Conservation (phyloP, 2,113 vertebrate species). For the Octodon degus region DNA sequence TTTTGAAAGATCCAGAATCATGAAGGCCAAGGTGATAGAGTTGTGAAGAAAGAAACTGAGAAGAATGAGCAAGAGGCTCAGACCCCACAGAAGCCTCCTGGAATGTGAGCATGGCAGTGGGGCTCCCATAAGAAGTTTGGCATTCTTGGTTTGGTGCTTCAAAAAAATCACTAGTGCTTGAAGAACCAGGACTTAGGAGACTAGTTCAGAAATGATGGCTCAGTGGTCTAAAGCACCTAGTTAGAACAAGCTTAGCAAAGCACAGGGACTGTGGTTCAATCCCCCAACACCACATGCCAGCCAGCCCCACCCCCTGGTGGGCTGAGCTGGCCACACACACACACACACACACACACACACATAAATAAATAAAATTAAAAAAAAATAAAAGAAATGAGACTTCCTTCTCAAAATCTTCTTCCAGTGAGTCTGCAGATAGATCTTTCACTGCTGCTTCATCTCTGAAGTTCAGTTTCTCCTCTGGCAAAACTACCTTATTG, state of each 20-base stretch:
- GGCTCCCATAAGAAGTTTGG: constrained; percentile 86
- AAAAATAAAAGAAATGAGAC: constrained; percentile 89
- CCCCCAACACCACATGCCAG: too few species aligned
- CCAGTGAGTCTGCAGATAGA: constrained; percentile 74
- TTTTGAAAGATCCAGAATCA: constrained; percentile 82
- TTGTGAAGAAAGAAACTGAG: constrained; percentile 91
- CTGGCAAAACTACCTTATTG: constrained; percentile 88
- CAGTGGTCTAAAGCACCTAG: too few species aligned
- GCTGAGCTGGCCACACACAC: too few species aligned
- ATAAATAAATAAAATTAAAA: too few species aligned
- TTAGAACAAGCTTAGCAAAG: too few species aligned
- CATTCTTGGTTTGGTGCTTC: constrained; percentile 76
- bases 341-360: too few species aligned
- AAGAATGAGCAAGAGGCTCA: constrained; percentile 81
- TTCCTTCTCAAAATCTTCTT: constrained; percentile 88
- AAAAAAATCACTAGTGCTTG: constrained; percentile 81
- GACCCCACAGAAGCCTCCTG: constrained; percentile 26
- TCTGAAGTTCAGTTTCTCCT: constrained; percentile 83
- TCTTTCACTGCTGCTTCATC: constrained; percentile 74
- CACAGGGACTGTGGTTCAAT: too few species aligned
- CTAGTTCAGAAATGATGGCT: constrained; percentile 80
- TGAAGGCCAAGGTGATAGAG: constrained; percentile 91
- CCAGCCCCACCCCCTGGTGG: too few species aligned
- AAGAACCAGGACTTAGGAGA: constrained; percentile 84
- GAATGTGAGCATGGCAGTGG: constrained; percentile 66